These are phyloP conservation scores for Thalassophryne amazonica DNA, from an alignment of 2,797 vertebrate species.

Conservation along the genomic window DNA sequence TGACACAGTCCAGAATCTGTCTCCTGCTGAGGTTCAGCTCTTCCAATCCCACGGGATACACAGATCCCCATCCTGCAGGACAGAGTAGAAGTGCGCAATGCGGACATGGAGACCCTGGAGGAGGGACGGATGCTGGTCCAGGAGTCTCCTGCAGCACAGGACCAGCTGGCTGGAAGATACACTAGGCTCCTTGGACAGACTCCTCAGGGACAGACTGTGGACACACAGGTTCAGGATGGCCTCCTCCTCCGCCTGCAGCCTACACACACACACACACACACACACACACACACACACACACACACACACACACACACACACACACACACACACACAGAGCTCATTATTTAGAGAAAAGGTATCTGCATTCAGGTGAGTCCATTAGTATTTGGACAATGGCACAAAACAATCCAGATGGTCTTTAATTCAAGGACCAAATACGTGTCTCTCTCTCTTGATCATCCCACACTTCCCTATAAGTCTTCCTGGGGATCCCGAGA, in stretches of 20 bases:
- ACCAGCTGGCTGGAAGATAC: conserved; percentile 89
- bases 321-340: no score
- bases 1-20: neutral
- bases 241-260: conserved; percentile 84
- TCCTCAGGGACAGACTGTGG: conserved; percentile 78
- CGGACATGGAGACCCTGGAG: conserved; percentile 86
- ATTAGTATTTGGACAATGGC: no score
- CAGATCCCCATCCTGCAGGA: conserved; percentile 93
- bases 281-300: no score
- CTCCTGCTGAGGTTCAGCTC: conserved; percentile 66
- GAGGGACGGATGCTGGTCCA: conserved; percentile 77
- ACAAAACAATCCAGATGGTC: no score
- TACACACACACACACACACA: conserved; percentile 40
- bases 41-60: conserved; percentile 98
- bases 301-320: no score
- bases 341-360: no score
- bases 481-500: no score
- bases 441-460: no score
- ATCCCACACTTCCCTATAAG: no score
- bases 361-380: no score
- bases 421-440: no score
- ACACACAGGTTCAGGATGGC: conserved; percentile 75
- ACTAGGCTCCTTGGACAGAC: conserved; percentile 89
- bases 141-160: conserved; percentile 83
- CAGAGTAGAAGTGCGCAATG: conserved; percentile 91